phyloP scores from a whole-genome alignment of 2,888 invertebrate species.

The Quadroppia sp. region DNA sequence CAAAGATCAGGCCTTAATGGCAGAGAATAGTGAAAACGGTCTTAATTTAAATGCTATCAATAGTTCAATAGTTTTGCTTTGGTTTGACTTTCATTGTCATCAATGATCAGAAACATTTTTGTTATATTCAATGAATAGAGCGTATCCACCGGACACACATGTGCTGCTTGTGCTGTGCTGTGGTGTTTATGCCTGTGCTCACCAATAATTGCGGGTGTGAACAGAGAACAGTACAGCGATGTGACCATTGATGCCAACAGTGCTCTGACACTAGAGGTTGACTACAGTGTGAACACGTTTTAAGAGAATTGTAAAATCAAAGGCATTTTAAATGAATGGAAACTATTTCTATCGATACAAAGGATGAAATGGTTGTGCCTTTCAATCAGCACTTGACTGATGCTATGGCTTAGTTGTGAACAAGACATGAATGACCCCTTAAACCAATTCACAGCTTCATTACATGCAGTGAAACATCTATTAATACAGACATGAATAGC shows the following conservation, averaged over 20 bases:
- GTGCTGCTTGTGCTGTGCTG: background rate
- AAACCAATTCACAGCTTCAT: constrained; percentile 32
- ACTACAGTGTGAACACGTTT: constrained; percentile 5
- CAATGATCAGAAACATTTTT: constrained; percentile 26
- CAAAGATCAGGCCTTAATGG: background rate
- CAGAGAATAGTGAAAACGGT: background rate
- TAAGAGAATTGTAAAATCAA: constrained; percentile 18
- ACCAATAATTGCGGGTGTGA: background rate
- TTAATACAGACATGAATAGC: background rate
- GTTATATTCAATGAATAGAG: constrained; percentile 20
- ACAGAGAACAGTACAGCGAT: background rate
- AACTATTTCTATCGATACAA: background rate
- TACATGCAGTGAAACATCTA: constrained; percentile 18
- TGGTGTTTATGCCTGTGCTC: background rate
- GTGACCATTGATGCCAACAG: background rate
- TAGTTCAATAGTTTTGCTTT: background rate
- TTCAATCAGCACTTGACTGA: constrained; percentile 21
- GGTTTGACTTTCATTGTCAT: constrained; percentile 14
- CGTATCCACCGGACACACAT: constrained; percentile 32
- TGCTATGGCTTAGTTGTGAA: background rate
- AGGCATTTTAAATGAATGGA: background rate
- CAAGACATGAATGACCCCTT: constrained; percentile 5
- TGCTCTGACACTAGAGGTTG: background rate
- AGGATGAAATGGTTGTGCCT: background rate
- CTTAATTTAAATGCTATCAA: constrained; percentile 35